phyloP scores from a whole-genome alignment of 2,888 invertebrate genomes.

The Trachelus tabidus region DNA sequence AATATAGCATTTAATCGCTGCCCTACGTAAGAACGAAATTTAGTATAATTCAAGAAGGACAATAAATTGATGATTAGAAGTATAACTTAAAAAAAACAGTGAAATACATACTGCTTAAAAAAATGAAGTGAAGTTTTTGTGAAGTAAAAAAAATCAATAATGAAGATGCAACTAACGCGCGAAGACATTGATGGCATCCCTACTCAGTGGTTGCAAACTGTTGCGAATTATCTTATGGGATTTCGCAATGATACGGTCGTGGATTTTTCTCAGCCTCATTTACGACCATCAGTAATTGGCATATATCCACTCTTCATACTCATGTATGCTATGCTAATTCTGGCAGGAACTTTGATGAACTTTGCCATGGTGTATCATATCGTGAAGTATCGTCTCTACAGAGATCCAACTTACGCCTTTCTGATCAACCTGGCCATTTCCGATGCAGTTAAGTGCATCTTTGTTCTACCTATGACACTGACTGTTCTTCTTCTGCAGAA shows the following conservation, averaged over 20 bases:
- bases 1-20: not conserved
- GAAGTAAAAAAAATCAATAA: not conserved
- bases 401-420: constrained; percentile 75
- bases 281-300: constrained; percentile 70
- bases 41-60: not conserved
- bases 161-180: constrained; percentile 11
- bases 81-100: not conserved
- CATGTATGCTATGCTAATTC: constrained; percentile 71
- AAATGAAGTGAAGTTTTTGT: not conserved
- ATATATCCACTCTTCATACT: constrained; percentile 74
- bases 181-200: constrained; percentile 17
- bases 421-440: constrained; percentile 76
- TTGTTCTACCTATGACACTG: constrained; percentile 77
- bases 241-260: constrained; percentile 63
- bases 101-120: not conserved
- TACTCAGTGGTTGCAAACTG: constrained; percentile 49
- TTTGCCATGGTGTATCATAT: constrained; percentile 71
- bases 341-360: constrained; percentile 72
- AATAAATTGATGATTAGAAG: not conserved
- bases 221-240: constrained; percentile 59
- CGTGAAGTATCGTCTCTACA: constrained; percentile 69
- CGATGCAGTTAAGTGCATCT: constrained; percentile 74
- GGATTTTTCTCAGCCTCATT: constrained; percentile 72
- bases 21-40: not conserved
- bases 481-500: constrained; percentile 77